Conservation (phyloP, 2,888 invertebrate genomes). For the Cybosia mesomella region DNA sequence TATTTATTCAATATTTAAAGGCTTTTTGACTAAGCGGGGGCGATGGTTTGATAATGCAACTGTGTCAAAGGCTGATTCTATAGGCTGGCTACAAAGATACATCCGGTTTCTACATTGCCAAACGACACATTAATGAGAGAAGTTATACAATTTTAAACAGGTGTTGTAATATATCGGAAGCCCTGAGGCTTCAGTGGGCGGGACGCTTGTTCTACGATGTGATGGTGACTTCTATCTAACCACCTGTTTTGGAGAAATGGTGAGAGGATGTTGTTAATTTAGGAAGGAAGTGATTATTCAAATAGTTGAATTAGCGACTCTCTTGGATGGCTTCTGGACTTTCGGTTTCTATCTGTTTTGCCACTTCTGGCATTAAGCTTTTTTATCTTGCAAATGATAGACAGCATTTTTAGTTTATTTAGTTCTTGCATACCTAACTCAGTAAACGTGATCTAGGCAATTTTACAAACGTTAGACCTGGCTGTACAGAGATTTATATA, state of each 20-base stretch:
- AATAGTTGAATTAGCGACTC: constrained; percentile 15
- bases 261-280: constrained; percentile 25
- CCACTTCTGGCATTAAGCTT: not conserved
- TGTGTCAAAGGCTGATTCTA: constrained; percentile 71
- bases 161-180: constrained; percentile 45
- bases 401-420: not conserved
- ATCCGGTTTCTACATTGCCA: constrained; percentile 68
- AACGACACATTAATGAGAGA: constrained; percentile 58
- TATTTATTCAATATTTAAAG: constrained; percentile 76
- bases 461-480: not conserved
- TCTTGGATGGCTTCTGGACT: constrained; percentile 13
- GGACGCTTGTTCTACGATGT: constrained; percentile 25
- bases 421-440: not conserved
- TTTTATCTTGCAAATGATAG: not conserved
- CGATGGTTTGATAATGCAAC: constrained; percentile 70
- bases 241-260: constrained; percentile 17
- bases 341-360: constrained; percentile 2
- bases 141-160: constrained; percentile 54
- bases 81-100: constrained; percentile 58
- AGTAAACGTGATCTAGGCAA: not conserved
- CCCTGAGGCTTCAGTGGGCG: constrained; percentile 34
- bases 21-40: constrained; percentile 72
- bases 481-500: not conserved
- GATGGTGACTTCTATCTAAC: constrained; percentile 19
- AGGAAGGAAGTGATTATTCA: constrained; percentile 31